These are phyloP conservation scores for Delphinus delphis DNA, from an alignment of 2,113 vertebrate genomes.

Conservation along the genomic window DNA sequence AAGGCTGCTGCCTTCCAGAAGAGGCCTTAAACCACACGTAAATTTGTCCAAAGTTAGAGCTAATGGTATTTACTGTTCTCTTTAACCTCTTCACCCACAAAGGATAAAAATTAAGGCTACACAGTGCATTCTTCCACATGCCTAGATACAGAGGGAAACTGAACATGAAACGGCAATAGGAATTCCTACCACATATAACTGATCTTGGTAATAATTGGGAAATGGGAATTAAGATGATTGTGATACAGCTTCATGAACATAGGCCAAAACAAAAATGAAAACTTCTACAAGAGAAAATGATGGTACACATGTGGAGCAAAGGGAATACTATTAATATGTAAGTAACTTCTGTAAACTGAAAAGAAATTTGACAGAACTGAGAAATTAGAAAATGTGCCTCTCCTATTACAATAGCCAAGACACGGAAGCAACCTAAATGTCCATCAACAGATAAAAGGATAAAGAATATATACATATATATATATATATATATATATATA, in stretches of 20 bases:
- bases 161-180: accelerated
- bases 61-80: neutral
- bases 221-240: neutral
- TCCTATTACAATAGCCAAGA: no score
- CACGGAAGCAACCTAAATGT: no score
- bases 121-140: neutral
- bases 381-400: neutral
- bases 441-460: no score
- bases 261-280: neutral
- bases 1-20: neutral
- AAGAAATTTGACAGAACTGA: neutral
- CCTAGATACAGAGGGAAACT: neutral
- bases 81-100: no score
- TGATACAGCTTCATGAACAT: neutral
- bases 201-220: neutral
- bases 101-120: neutral
- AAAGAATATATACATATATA: no score
- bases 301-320: no score
- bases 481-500: no score
- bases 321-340: neutral
- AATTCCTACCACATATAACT: neutral
- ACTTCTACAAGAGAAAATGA: neutral
- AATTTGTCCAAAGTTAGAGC: neutral
- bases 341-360: neutral
- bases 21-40: neutral